A percentile compares a stretch with the other conserved stretches of the same genome.
These are phyloP conservation scores for Sebastes aleutianus DNA, from an alignment of 2,797 vertebrate genomes.

Conservation along the genomic window DNA sequence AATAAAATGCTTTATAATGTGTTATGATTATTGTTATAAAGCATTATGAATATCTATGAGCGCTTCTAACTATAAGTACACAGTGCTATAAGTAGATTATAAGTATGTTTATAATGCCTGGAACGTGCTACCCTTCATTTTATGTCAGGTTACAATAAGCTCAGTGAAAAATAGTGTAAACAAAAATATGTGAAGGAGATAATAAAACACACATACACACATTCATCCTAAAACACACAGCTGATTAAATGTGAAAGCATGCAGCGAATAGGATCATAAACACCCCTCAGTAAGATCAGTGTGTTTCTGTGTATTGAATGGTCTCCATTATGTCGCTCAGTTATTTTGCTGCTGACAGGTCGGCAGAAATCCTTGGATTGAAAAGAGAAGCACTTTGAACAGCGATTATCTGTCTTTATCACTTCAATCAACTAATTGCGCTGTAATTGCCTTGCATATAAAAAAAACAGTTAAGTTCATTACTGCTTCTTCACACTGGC, in stretches of 20 bases:
- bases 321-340: slow-evolving; percentile 54
- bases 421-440: slow-evolving; percentile 74
- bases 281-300: slow-evolving; percentile 37
- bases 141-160: slow-evolving; percentile 15
- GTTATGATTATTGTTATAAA: background rate
- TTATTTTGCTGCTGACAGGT: slow-evolving; percentile 72
- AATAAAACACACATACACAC: slow-evolving; percentile 48
- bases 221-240: slow-evolving; percentile 86
- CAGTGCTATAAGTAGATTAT: background rate
- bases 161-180: slow-evolving; percentile 1
- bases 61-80: background rate
- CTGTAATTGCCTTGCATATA: slow-evolving; percentile 71
- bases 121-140: background rate
- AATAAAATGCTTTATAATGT: background rate
- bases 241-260: slow-evolving; percentile 59
- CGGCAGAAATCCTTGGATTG: slow-evolving; percentile 63
- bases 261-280: slow-evolving; percentile 53
- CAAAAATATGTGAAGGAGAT: slow-evolving; percentile 10
- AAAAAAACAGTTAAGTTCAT: slow-evolving; percentile 71
- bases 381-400: slow-evolving; percentile 67
- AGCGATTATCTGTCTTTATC: slow-evolving; percentile 72
- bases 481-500: slow-evolving; percentile 70
- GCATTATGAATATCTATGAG: background rate
- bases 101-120: background rate
- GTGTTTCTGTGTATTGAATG: slow-evolving; percentile 34